These are phyloP conservation scores for Upupa epops DNA, from an alignment of 2,113 vertebrate genomes.

Conservation along the genomic window DNA sequence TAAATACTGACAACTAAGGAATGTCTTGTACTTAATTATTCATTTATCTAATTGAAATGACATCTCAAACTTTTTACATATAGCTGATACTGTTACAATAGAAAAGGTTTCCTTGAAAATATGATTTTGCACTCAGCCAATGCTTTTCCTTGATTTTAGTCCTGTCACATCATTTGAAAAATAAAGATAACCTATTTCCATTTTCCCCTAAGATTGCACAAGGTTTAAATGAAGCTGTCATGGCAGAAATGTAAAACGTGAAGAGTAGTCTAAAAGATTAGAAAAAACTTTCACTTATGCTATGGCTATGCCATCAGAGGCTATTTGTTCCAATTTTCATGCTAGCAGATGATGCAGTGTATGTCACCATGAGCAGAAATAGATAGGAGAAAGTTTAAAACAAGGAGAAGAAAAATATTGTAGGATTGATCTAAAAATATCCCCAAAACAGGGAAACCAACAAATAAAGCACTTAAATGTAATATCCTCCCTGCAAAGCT, in stretches of 20 bases:
- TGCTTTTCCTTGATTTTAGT: slow-evolving; percentile 41
- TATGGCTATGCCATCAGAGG: slow-evolving; percentile 31
- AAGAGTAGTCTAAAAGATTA: slow-evolving; percentile 57
- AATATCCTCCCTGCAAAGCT: background rate
- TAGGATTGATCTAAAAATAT: background rate
- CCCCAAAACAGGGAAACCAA: background rate
- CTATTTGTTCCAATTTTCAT: slow-evolving; percentile 64
- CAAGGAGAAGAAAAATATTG: background rate
- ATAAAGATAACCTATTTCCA: slow-evolving; percentile 60
- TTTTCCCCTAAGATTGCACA: slow-evolving; percentile 44
- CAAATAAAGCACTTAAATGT: background rate
- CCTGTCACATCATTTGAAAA: slow-evolving; percentile 61
- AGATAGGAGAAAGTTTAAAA: background rate
- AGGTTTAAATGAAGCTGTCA: slow-evolving; percentile 63
- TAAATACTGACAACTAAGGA: slow-evolving; percentile 21
- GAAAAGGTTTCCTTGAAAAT: slow-evolving; percentile 37
- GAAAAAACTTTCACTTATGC: slow-evolving; percentile 33
- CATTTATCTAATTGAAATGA: slow-evolving; percentile 43
- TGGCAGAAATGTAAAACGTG: slow-evolving; percentile 58
- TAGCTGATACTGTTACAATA: slow-evolving; percentile 12
- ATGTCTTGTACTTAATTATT: slow-evolving; percentile 29
- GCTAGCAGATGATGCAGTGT: slow-evolving; percentile 1
- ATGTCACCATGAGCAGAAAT: background rate
- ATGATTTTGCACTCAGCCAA: slow-evolving; percentile 31
- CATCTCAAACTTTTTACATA: slow-evolving; percentile 8